phyloP scores from a whole-genome alignment of 2,797 vertebrate genomes.

The Knipowitschia caucasica region DNA sequence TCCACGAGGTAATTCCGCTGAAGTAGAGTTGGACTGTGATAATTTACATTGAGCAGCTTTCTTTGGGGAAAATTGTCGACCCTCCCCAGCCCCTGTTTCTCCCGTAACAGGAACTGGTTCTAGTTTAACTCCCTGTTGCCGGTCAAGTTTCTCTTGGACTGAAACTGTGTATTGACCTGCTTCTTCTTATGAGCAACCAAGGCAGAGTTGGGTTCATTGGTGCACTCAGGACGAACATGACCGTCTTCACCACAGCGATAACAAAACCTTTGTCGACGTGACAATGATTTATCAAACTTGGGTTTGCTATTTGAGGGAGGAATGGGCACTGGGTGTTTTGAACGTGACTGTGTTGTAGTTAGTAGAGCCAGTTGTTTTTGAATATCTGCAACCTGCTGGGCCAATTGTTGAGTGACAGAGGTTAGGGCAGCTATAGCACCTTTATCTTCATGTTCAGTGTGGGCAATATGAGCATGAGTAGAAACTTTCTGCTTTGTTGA shows the following conservation, averaged over 20 bases:
- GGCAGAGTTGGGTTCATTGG: neutral
- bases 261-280: no score
- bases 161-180: neutral
- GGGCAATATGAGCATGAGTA: neutral
- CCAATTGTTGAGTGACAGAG: neutral
- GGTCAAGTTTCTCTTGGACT: neutral
- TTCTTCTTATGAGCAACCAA: neutral
- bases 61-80: neutral
- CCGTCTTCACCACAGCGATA: slow-evolving; percentile 1
- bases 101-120: neutral
- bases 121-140: neutral
- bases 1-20: neutral
- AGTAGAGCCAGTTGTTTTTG: neutral
- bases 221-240: neutral
- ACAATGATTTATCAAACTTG: no score
- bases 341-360: neutral
- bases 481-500: neutral
- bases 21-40: neutral
- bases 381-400: neutral
- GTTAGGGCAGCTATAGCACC: neutral
- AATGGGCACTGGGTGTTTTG: neutral
- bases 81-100: neutral
- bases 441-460: neutral
- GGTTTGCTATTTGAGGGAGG: no score
- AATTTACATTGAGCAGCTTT: no score